These are phyloP conservation scores for Paradoxurus hermaphroditus DNA, from an alignment of 2,113 vertebrate genomes.

Conservation along the genomic window DNA sequence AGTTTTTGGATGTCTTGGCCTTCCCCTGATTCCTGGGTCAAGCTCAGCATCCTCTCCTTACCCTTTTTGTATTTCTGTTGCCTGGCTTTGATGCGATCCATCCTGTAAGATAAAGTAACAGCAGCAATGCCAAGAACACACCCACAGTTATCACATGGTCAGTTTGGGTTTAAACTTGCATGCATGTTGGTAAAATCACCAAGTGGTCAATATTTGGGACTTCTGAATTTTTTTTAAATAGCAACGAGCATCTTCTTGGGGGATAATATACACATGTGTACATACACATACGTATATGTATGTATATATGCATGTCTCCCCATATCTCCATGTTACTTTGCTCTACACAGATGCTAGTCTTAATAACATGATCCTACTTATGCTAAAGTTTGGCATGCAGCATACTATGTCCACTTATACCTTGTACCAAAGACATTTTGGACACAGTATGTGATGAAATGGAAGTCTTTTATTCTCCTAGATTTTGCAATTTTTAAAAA, in stretches of 20 bases:
- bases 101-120: conserved; percentile 83
- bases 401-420: background rate
- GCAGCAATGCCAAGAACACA: background rate
- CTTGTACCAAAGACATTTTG: background rate
- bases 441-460: background rate
- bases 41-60: conserved; percentile 95
- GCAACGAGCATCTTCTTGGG: background rate
- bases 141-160: fast-evolving
- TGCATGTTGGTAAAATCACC: background rate
- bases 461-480: background rate
- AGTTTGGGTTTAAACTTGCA: no score
- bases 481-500: background rate
- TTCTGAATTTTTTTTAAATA: background rate
- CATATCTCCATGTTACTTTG: background rate
- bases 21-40: conserved; percentile 93
- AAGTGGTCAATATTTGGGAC: background rate
- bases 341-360: background rate
- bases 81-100: conserved; percentile 98
- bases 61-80: conserved; percentile 99
- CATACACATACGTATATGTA: no score
- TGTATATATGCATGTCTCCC: background rate
- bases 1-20: conserved; percentile 84
- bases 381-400: background rate
- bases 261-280: background rate
- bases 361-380: background rate